Evolutionary conservation across 2,888 invertebrate genomes (phyloP).

Genomic region (Eilema caniola): DNA sequence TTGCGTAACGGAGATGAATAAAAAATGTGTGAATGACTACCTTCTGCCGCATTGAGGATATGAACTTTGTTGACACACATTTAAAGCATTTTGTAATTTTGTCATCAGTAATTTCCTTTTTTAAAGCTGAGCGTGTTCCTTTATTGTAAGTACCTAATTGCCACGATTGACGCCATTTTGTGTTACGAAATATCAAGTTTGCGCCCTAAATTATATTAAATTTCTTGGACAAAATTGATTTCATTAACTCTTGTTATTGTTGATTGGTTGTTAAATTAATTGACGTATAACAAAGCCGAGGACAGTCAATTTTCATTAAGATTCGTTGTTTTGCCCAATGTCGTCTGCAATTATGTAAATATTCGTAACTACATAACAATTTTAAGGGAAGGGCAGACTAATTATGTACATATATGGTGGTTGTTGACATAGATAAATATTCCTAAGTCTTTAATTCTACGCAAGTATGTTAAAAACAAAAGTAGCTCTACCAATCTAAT

Average conservation of each 20-base stretch:
- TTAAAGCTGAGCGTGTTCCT: slow-evolving; percentile 44
- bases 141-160: slow-evolving; percentile 44
- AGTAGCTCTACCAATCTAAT: neutral
- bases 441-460: neutral
- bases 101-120: slow-evolving; percentile 55
- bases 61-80: slow-evolving; percentile 64
- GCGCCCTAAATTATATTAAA: slow-evolving; percentile 14
- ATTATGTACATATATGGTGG: neutral
- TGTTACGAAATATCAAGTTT: slow-evolving; percentile 38
- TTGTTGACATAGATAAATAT: neutral
- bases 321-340: slow-evolving; percentile 13
- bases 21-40: slow-evolving; percentile 69
- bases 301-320: slow-evolving; percentile 21
- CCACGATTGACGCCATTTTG: slow-evolving; percentile 42
- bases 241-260: slow-evolving; percentile 37
- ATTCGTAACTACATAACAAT: neutral
- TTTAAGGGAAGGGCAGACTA: neutral
- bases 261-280: slow-evolving; percentile 27
- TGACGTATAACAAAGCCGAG: slow-evolving; percentile 23
- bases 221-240: slow-evolving; percentile 27
- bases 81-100: slow-evolving; percentile 55
- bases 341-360: slow-evolving; percentile 4
- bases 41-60: slow-evolving; percentile 58
- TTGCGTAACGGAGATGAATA: slow-evolving; percentile 64
- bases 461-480: neutral